phyloP scores from a whole-genome alignment of 2,888 invertebrate species.

The Gerris lacustris region DNA sequence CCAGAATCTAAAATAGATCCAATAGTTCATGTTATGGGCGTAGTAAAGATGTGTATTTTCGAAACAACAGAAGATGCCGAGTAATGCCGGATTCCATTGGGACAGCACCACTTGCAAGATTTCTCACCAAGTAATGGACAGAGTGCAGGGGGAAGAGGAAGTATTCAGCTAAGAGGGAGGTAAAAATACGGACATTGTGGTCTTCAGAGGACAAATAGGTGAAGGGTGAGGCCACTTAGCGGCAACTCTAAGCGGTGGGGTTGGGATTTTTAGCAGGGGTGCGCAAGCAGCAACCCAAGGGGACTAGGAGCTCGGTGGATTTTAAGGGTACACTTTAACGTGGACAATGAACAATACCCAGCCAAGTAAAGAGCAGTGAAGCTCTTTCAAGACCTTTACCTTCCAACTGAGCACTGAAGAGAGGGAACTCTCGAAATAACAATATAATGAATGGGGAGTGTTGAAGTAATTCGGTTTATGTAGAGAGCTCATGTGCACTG shows the following conservation, averaged over 20 bases:
- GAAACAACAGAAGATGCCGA: too few species aligned
- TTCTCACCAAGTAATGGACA: constrained; percentile 3
- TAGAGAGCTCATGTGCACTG: too few species aligned
- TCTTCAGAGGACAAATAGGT: background rate
- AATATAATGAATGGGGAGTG: background rate
- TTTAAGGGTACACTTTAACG: background rate
- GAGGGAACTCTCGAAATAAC: background rate
- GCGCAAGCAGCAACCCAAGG: background rate
- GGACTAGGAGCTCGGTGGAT: background rate
- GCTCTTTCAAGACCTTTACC: background rate
- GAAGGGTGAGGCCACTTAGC: constrained; percentile 3
- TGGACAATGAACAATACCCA: background rate
- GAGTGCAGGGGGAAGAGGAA: background rate
- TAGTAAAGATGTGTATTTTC: too few species aligned
- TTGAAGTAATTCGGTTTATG: background rate
- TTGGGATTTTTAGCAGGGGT: background rate
- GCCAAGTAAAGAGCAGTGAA: background rate
- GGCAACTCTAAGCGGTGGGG: background rate
- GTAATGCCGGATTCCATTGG: too few species aligned
- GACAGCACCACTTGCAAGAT: background rate
- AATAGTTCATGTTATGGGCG: too few species aligned
- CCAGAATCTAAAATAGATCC: too few species aligned
- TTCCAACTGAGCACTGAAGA: background rate
- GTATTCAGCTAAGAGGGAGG: too few species aligned
- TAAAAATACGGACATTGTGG: too few species aligned